phyloP scores from a whole-genome alignment of 2,797 vertebrate species.

The Gorsachius magnificus region DNA sequence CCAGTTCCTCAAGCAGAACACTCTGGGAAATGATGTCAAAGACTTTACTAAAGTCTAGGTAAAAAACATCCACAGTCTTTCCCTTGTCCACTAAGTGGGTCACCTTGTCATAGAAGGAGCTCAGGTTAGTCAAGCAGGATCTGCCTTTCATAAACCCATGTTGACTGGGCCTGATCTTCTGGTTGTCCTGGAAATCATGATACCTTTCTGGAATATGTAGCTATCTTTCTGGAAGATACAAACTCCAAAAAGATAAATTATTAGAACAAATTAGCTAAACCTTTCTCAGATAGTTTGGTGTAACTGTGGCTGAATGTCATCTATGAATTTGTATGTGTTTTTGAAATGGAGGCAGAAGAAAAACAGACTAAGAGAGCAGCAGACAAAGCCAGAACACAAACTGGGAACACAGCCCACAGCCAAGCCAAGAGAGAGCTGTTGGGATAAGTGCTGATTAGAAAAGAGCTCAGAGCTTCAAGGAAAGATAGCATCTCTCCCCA shows the following conservation, averaged over 20 bases:
- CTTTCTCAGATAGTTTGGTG: neutral
- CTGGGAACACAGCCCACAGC: constrained; percentile 14
- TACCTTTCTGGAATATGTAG: neutral
- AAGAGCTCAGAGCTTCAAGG: neutral
- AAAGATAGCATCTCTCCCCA: constrained; percentile 27
- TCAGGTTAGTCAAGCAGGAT: too few relatives aligned
- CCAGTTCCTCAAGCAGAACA: too few relatives aligned
- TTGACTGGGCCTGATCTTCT: too few relatives aligned
- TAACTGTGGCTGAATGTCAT: neutral
- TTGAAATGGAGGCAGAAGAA: neutral
- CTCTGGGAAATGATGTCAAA: too few relatives aligned
- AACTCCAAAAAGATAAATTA: neutral
- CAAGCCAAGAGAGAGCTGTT: neutral
- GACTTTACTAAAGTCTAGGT: too few relatives aligned
- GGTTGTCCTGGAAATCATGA: neutral
- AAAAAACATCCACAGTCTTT: too few relatives aligned
- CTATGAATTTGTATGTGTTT: neutral
- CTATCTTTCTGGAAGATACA: neutral
- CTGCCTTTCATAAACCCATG: too few relatives aligned
- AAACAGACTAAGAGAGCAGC: neutral
- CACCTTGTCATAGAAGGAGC: too few relatives aligned
- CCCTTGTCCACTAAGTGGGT: too few relatives aligned
- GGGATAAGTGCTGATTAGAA: constrained; percentile 21
- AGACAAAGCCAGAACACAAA: constrained; percentile 15
- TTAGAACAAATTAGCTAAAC: neutral